Evolutionary conservation across 2,888 invertebrate species (phyloP), one percentile per base, ranked within the genome.

Genomic region (Melipona bicolor): DNA sequence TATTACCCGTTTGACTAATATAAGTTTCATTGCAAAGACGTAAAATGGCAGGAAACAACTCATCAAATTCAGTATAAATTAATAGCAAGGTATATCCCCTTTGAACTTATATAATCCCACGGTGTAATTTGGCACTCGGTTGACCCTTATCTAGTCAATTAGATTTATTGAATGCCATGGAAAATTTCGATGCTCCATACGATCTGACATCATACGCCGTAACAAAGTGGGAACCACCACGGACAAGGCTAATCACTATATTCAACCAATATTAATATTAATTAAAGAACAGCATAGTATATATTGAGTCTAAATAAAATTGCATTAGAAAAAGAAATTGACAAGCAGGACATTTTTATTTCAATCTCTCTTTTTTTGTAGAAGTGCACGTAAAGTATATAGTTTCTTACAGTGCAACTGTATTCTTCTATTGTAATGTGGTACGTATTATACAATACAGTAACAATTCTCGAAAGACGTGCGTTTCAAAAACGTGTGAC

Each of bases 1-100:
- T 92, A 92, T 76, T 93, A 90, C 77, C 93, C 93, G 21, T 93
- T 93, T 75, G 77, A 72, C 3, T 13, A 72, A 56, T 69, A 59
- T 49, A 43, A 43, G 64, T 32, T 76, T 62, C 1, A 3, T 24
- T 21, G 17, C 11, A 54, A 76, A 72, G n/a, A n/a, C 32, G 19
- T 36, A 27, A 65, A 81, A 73, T 68, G 64, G 52, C 85, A 88
- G 88, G 82, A 88, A 85, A 79, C 65, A 52, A 68, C 65, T 80
- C 65, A 43, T 87, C 80, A 80, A n/a, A 76, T 74, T 36, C 67
- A 59, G 62, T 19, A 74, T 73, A 71, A 78, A 78, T 76, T 77
- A 67, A 77, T 83, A 77, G 79, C 17, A 59, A 75, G 62, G 36
- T 59, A 74, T 79, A 79, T 79, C 81, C 84, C 64, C 77, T 81